Evolutionary conservation across 2,797 vertebrate genomes (phyloP), one percentile per base, ranked within the genome.

Genomic region (Pantherophis alleghaniensis): DNA sequence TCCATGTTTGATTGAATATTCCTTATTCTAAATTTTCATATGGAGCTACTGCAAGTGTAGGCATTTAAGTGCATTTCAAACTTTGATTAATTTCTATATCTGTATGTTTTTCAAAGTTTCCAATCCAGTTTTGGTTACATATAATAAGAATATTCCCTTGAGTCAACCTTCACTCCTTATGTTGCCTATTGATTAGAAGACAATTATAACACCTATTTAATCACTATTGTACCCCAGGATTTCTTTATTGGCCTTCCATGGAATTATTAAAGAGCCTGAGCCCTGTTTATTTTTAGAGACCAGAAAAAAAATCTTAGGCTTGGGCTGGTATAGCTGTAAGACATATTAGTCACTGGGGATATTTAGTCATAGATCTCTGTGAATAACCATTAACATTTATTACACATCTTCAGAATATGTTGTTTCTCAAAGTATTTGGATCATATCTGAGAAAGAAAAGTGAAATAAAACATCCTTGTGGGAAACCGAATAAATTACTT

Each of bases 311-410:
- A 95, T 96, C 95, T 91, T 94, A 96, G 95, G 94, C 95, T 94
- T 94, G 95, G 97, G 96, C 96, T 97, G 96, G 96, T 96, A 92
- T 97, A 96, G 96, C 96, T 95, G 89, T 90, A 95, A 91, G 97
- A 96, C 97, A 96, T 90, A 97, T 97, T 97, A 97, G 95, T 97
- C 97, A 97, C 37, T 97, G 97, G 97, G 95, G 94, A 97, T 96
- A 94, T 94, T 97, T 97, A 97, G 97, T 97, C 97, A 97, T 97
- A 95, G 96, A 95, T 95, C 96, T 97, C 96, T 95, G 59, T 60
- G 94, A 97, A 96, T 95, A 96, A 96, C 94, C 96, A 96, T 92
- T 95, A 96, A 96, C 69, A 95, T 92, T 93, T 93, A 94, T 96
- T 90, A 16, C 96, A 95, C 96, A 95, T 96, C 94, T 96, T 96